These are phyloP conservation scores for Sitobion miscanthi DNA, from an alignment of 1,140 invertebrate species.

Conservation along the genomic window DNA sequence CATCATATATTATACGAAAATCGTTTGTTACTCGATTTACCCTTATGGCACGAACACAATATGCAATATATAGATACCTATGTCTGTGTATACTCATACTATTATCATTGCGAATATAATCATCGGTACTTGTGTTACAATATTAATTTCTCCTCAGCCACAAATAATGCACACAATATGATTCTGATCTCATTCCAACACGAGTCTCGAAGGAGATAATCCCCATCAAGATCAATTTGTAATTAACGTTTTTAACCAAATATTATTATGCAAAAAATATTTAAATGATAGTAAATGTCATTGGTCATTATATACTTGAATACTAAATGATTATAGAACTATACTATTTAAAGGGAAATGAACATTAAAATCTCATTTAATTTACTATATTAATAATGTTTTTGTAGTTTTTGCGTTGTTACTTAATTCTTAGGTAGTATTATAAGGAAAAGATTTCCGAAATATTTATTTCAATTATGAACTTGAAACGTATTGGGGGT, in stretches of 20 bases:
- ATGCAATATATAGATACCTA: background rate
- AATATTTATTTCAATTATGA: background rate
- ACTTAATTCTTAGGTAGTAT: background rate
- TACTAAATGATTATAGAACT: background rate
- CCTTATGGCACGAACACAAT: background rate
- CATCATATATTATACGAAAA: background rate
- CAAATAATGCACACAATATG: background rate
- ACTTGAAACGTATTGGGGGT: background rate
- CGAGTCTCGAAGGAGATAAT: background rate
- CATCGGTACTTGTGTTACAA: background rate
- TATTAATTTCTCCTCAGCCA: background rate
- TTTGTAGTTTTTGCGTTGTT: background rate
- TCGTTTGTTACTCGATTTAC: background rate
- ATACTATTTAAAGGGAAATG: no score
- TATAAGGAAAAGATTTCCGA: background rate
- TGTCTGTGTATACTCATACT: background rate
- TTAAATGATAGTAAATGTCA: background rate
- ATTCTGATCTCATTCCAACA: background rate
- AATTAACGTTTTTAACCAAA: background rate
- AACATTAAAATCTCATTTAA: background rate
- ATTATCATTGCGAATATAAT: background rate
- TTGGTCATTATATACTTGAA: no score
- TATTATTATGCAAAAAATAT: background rate
- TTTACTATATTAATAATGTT: background rate
- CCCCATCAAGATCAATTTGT: background rate